Percentiles rank a stretch among this genome's conserved stretches.
phyloP scores from a whole-genome alignment of 1,140 invertebrate species.

The Monomorium pharaonis region DNA sequence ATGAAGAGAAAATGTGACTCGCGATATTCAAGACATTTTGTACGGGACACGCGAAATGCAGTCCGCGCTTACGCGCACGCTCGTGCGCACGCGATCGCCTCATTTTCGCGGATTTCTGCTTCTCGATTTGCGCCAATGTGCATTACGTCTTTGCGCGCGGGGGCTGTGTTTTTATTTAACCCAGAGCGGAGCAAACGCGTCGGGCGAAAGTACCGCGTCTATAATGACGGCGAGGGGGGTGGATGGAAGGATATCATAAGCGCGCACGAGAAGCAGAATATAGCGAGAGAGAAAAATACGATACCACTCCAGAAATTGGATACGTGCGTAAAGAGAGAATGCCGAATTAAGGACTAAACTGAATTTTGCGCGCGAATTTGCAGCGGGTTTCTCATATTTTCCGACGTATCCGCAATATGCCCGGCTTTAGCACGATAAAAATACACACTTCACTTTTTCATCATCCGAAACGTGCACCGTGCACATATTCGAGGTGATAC shows the following conservation, averaged over 20 bases:
- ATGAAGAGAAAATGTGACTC: not conserved
- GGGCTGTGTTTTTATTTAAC: conserved; percentile 41
- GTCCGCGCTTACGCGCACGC: conserved; percentile 5
- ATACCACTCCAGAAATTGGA: not conserved
- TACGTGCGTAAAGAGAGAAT: not conserved
- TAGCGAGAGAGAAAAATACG: not conserved
- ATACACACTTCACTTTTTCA: conserved; percentile 33
- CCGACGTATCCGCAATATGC: conserved; percentile 13
- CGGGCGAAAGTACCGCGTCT: conserved; percentile 9
- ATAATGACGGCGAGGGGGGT: not conserved
- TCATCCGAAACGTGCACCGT: conserved; percentile 5
- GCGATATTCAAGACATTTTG: not conserved
- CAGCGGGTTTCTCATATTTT: conserved; percentile 37
- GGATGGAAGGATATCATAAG: conserved; percentile 4
- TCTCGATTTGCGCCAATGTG: conserved; percentile 61
- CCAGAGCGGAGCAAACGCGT: not conserved
- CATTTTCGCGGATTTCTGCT: conserved; percentile 56
- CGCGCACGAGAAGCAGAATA: not conserved
- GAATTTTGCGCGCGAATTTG: not conserved
- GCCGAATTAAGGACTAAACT: conserved; percentile 31
- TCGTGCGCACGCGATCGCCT: conserved; percentile 54
- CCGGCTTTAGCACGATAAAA: conserved; percentile 6
- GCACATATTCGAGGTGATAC: not conserved
- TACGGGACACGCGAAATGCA: conserved; percentile 6
- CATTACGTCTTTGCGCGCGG: conserved; percentile 24